Evolutionary conservation across 2,888 invertebrate genomes (phyloP), one percentile per base, ranked within the genome.

Genomic region (Eupithecia tripunctaria): DNA sequence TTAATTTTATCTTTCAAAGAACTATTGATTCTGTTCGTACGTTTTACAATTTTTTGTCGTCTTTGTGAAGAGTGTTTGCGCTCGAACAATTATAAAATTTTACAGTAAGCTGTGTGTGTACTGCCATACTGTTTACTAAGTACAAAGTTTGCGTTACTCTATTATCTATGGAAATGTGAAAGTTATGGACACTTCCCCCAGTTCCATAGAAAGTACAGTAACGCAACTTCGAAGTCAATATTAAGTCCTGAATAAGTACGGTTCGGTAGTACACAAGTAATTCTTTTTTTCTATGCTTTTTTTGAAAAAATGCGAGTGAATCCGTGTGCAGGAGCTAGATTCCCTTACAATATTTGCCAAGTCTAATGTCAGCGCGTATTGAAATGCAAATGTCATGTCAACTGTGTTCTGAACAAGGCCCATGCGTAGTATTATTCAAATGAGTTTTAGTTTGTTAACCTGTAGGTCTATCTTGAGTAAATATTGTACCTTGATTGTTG

Each of bases 381-480:
- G 60, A 68, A 59, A 74, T 74, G 66, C 51, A 74, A 71, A 69
- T 74, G 67, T 68, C 60, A 56, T 25, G 56, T 56, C 56, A 56
- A 59, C 41, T 69, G 62, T 74, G 60, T 66, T 65, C 60, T 27
- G 18, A 29, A 47, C 56, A 56, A 63, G 62, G 62, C 38, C 32
- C 65, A 43, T 62, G 68, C 60, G 65, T 71, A 62, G 14, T 7
- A 60, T 56, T 71, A 72, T 72, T 67, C 74, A 72, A 70, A 75
- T 69, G 56, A 68, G 62, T n/a, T 63, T 63, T 63, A 63, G 62
- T 63, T 63, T 32, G 36, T 36, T 1, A 32, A 32, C 32, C 62
- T 63, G 62, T 36, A 14, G 56, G 56, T 56, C 3, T 62, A 18
- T 32, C 36, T 63, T 36, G 36, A 36, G 62, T n/a, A 63, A 63